Evolutionary conservation across 2,888 invertebrate genomes (phyloP).

Genomic region (Agriopis aurantiaria): DNA sequence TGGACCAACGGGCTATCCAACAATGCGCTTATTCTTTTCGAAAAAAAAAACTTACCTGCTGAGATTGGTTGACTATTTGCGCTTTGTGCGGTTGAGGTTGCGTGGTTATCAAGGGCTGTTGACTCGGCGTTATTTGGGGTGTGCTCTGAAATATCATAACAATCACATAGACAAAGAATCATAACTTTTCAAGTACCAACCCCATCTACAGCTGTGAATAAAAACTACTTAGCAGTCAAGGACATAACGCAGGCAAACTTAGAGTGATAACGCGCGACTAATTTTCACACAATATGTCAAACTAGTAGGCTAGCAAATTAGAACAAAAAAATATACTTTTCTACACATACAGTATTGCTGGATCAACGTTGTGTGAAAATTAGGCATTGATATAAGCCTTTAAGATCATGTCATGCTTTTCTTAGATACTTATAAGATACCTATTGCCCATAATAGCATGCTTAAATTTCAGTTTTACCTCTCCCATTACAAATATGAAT

Average conservation of each 20-base stretch:
- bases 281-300: too few relatives aligned
- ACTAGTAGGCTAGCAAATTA: too few relatives aligned
- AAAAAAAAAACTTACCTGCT: constrained; percentile 31
- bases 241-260: neutral
- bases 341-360: too few relatives aligned
- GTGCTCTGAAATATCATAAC: constrained; percentile 62
- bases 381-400: too few relatives aligned
- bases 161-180: neutral
- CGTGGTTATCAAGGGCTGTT: constrained; percentile 80
- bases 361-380: too few relatives aligned
- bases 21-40: too few relatives aligned
- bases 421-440: neutral
- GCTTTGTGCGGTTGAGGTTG: constrained; percentile 86
- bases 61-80: constrained; percentile 69
- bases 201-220: neutral
- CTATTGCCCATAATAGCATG: too few relatives aligned
- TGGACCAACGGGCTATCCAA: too few relatives aligned
- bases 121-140: constrained; percentile 78
- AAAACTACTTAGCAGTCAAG: neutral
- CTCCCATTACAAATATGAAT: neutral
- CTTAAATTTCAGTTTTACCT: too few relatives aligned
- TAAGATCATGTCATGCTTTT: neutral
- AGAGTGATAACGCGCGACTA: too few relatives aligned
- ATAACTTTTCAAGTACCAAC: neutral
- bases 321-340: too few relatives aligned